phyloP scores from a whole-genome alignment of 2,113 vertebrate genomes.

The Dipodomys spectabilis region DNA sequence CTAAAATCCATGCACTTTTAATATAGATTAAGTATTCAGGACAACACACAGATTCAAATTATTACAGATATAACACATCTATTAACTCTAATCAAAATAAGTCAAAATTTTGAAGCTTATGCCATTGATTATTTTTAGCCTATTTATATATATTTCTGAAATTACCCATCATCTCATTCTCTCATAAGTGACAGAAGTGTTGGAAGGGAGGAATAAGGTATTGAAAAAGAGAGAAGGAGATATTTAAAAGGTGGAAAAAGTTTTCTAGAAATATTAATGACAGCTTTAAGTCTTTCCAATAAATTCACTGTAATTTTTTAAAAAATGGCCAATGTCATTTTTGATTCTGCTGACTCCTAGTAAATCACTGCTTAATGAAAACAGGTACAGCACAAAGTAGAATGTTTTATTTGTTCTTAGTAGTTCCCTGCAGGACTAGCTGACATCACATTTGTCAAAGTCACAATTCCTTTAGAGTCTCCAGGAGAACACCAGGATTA shows the following conservation, averaged over 20 bases:
- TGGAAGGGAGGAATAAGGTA: background rate
- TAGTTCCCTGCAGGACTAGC: background rate
- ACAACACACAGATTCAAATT: background rate
- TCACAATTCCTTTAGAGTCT: slow-evolving; percentile 58
- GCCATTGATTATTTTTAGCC: slow-evolving; percentile 37
- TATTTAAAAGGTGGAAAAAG: slow-evolving; percentile 22
- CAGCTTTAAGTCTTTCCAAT: slow-evolving; percentile 44
- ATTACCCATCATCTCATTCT: background rate
- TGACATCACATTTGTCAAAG: slow-evolving; percentile 65
- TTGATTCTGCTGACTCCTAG: slow-evolving; percentile 39
- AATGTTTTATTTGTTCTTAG: slow-evolving; percentile 24
- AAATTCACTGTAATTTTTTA: slow-evolving; percentile 53
- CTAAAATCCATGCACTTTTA: background rate
- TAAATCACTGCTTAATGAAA: slow-evolving; percentile 73
- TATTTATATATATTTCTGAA: background rate
- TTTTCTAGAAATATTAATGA: slow-evolving; percentile 31
- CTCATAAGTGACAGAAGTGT: background rate
- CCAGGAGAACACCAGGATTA: slow-evolving; percentile 63
- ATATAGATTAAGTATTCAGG: background rate
- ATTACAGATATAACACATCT: background rate
- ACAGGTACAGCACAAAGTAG: background rate
- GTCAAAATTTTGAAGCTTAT: background rate
- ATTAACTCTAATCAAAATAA: slow-evolving; percentile 7
- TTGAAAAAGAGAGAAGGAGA: background rate
- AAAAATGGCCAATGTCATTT: slow-evolving; percentile 11